Base-by-base conservation (phyloP, 2,113 vertebrate species). In the Callithrix jacchus region DNA sequence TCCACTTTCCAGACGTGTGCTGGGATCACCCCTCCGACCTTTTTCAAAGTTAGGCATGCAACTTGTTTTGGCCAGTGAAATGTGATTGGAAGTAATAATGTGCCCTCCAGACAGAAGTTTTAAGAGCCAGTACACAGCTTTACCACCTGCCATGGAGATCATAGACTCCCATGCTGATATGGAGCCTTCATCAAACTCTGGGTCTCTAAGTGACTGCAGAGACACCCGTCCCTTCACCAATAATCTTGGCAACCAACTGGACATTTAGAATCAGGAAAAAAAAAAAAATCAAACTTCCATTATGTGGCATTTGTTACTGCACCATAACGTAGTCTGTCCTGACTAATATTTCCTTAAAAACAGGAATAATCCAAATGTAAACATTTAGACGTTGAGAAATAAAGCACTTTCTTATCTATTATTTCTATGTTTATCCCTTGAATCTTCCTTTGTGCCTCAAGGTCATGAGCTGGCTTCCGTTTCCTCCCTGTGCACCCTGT, bases 211-310 rank as follows among this genome's bases (percentile, higher is more conserved):
- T 21, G 68, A 68, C 68, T 21, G 47, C 27, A 13, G 37, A 86
- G 37, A 11, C 5, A 13, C 17, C 2, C 11, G 7, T 1, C 12
- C 27, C 16, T 17, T 5, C 13, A 9, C 47, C 1, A 10, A 9
- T 45, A 13, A 20, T 45, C 37, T 61, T 79, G 10, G 45, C 56
- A 73, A 88, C 6, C 71, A 64, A 17, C 3, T 49, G 32, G 40
- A 64, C 45, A 21, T 21, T n/a, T 12, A 79, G 18, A 52, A 21
- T 30, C 52, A 49, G 2, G 21, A 30, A n/a, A 87, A 32, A 58
- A 87, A 32, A 56, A 56, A 80, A 58, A 6, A 74, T n/a, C 16
- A 80, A n/a, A n/a, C 3, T 70, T 93, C 58, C 56, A 77, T 45
- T 71, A 54, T 6, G 6, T 12, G 20, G 23, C 27, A 64, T 95